Evolutionary conservation across 2,888 invertebrate species (phyloP).

Genomic region (Myopa testacea): DNA sequence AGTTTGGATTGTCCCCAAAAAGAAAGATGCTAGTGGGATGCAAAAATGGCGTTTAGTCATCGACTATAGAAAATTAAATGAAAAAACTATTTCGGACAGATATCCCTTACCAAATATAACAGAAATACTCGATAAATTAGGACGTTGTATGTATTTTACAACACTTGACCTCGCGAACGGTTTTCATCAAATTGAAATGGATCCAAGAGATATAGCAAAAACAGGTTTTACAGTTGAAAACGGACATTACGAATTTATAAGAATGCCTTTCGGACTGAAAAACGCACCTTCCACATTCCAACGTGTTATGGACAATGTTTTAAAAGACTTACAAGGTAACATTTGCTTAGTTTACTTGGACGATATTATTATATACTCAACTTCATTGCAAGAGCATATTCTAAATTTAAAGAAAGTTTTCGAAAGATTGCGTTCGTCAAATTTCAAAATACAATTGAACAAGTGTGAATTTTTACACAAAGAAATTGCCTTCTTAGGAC

Average conservation of each 20-base stretch:
- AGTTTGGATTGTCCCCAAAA: not conserved
- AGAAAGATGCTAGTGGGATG: not conserved
- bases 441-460: constrained; percentile 31
- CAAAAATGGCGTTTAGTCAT: constrained; percentile 21
- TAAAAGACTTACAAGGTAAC: constrained; percentile 18
- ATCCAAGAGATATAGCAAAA: constrained; percentile 9
- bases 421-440: constrained; percentile 18
- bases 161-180: constrained; percentile 14
- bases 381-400: constrained; percentile 39
- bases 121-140: not conserved
- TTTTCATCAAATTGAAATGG: constrained; percentile 20
- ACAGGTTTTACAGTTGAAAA: constrained; percentile 18
- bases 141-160: constrained; percentile 3
- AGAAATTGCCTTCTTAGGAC: constrained; percentile 8
- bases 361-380: constrained; percentile 37
- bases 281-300: constrained; percentile 16
- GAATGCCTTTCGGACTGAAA: constrained; percentile 47
- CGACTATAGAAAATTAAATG: not conserved
- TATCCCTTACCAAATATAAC: not conserved
- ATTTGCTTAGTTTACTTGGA: constrained; percentile 38
- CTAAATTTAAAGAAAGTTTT: constrained; percentile 34
- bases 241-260: constrained; percentile 50
- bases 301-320: constrained; percentile 20
- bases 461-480: not conserved
- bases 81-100: not conserved